Base-by-base conservation (phyloP, 1,140 invertebrate genomes). In the Kradibia gibbosae region DNA sequence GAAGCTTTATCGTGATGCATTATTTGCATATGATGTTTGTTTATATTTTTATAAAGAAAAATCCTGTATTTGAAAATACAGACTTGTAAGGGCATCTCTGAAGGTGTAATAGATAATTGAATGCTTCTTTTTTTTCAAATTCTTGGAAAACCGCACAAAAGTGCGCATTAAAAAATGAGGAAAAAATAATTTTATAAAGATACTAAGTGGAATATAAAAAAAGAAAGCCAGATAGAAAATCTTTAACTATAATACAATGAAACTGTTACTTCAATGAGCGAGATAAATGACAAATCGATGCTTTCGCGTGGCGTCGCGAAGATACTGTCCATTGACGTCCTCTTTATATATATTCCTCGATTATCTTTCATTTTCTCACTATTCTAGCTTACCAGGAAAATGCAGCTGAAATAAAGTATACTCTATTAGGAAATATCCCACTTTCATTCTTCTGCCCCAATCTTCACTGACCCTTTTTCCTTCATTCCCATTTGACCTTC, bases 201-300 rank as follows among this genome's bases (percentile, higher is more conserved):
- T 50, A 31, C 70, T 53, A 25, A 45, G 10, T 0, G 45, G 13
- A 48, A 50, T 31, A 72, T 22, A 28, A 28, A 55, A 50, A 31
- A 25, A 72, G 25, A 72, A 72, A 0, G 45, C 17, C 25, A 53
- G 36, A 57, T 3, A 36, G 50, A 71, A 45, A 31, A 25, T 53
- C 17, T 36, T n/a, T 4, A 42, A 60, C 74, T 25, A 5, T 39
- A 74, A 82, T 84, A 86, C 84, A 78, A 74, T 81, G 85, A 88
- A 86, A 87, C 86, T 83, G 86, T 86, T 85, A 82, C 82, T 50
- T 84, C n/a, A 34, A 45, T 11, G 34, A 34, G 31, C 84, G 86
- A 89, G 87, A 90, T 86, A 89, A 87, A 89, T 89, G 88, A 86
- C 86, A 87, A 89, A 90, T 90, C 89, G 88, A 89, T 90, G 87